phyloP scores from a whole-genome alignment of 2,797 vertebrate genomes.

The Manis pentadactyla region DNA sequence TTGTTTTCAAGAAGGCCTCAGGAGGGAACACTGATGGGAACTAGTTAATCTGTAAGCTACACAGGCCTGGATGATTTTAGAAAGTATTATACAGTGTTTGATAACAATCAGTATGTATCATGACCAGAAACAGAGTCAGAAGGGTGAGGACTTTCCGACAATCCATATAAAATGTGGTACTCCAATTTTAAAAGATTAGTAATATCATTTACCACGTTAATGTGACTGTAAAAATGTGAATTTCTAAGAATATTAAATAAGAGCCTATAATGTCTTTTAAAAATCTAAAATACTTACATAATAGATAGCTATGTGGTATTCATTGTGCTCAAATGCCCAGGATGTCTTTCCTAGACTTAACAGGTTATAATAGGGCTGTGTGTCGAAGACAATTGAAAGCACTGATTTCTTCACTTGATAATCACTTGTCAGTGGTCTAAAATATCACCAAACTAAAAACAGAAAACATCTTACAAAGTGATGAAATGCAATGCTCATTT shows the following conservation, averaged over 20 bases:
- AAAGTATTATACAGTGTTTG: not conserved
- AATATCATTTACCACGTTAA: not conserved
- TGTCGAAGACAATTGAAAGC: conserved; percentile 10
- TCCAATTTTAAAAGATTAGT: not conserved
- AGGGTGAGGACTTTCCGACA: not conserved
- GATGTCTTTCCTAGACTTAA: not conserved
- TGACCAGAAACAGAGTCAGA: not conserved
- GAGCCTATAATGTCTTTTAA: not conserved
- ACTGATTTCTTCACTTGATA: conserved; percentile 21
- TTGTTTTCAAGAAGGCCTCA: not conserved
- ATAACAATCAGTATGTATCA: not conserved
- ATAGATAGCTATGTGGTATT: not conserved
- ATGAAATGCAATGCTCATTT: not conserved
- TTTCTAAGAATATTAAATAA: not conserved
- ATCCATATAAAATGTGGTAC: not conserved
- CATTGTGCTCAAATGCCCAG: not conserved
- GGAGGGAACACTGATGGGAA: not conserved
- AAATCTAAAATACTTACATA: not conserved
- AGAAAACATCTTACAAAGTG: not conserved
- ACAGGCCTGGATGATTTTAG: not conserved
- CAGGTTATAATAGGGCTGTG: not conserved
- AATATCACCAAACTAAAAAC: conserved; percentile 11
- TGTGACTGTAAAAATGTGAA: not conserved
- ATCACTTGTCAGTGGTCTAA: not conserved
- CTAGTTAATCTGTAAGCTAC: not conserved